These are phyloP conservation scores for Gymnocephalus cernua DNA, from an alignment of 2,113 vertebrate genomes.

Conservation along the genomic window DNA sequence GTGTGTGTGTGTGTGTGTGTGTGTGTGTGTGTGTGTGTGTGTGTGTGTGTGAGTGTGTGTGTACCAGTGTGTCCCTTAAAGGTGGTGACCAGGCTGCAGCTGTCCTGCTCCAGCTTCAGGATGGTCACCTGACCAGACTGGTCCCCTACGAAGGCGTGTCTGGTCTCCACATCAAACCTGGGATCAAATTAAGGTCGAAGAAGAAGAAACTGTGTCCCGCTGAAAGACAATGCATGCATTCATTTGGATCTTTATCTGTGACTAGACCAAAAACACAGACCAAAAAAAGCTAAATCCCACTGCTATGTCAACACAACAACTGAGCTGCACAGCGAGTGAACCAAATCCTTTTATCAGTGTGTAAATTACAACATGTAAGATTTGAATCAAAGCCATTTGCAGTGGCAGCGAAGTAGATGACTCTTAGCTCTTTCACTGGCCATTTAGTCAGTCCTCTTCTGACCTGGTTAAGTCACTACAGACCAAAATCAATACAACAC, in stretches of 20 bases:
- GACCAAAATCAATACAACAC: constrained; percentile 18
- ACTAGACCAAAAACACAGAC: neutral
- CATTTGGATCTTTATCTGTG: neutral
- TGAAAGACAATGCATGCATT: neutral
- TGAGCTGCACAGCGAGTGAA: neutral
- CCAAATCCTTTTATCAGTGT: neutral
- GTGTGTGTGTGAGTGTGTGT: constrained; percentile 15
- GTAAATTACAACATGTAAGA: neutral
- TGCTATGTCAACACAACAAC: neutral
- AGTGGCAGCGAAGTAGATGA: constrained; percentile 3
- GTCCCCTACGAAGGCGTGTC: constrained; percentile 96
- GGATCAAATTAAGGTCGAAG: constrained; percentile 78
- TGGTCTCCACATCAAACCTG: constrained; percentile 98
- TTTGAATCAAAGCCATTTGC: neutral
- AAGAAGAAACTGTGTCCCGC: constrained; percentile 13
- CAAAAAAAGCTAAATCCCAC: neutral
- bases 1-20: constrained; percentile 2
- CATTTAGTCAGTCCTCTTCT: constrained; percentile 20
- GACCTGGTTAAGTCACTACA: constrained; percentile 52
- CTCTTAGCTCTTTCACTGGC: neutral
- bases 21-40: neutral
- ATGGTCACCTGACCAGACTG: constrained; percentile 99
- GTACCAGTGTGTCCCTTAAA: constrained; percentile 98
- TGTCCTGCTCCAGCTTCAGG: constrained; percentile 96
- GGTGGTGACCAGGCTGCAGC: constrained; percentile 94